Evolutionary conservation across 2,113 vertebrate species (phyloP).

Genomic region (Lepidothrix coronata): DNA sequence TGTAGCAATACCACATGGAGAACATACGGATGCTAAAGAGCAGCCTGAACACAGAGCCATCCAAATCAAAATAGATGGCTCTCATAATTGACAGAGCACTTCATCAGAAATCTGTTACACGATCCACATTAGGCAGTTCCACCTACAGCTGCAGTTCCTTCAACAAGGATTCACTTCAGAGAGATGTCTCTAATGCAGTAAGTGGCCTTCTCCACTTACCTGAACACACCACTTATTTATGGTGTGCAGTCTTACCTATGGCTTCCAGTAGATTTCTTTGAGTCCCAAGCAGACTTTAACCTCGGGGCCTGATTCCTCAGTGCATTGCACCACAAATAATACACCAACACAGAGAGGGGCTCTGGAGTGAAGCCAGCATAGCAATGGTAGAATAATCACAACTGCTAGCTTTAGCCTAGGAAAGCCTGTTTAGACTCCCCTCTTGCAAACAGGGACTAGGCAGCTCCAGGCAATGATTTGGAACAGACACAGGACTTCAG

Average conservation of each 20-base stretch:
- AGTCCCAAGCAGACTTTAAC: not conserved
- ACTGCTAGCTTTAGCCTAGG: not conserved
- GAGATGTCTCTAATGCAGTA: not conserved
- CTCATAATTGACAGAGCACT: not conserved
- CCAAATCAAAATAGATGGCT: not conserved
- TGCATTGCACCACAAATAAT: not conserved
- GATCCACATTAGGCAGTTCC: not conserved
- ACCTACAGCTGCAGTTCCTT: not conserved
- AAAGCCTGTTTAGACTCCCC: not conserved
- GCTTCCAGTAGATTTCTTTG: not conserved
- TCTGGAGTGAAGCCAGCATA: not conserved
- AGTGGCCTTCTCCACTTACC: not conserved
- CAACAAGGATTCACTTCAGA: not conserved
- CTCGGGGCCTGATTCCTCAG: not conserved
- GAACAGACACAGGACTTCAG: not conserved
- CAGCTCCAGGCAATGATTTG: accelerated
- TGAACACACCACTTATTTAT: not conserved
- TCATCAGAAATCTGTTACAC: not conserved
- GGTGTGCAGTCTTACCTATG: not conserved
- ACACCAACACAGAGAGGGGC: not conserved
- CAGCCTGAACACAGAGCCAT: not conserved
- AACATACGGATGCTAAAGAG: not conserved
- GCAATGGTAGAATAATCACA: not conserved
- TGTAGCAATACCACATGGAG: not conserved
- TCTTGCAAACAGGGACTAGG: not conserved